Conservation (phyloP, 2,888 invertebrate genomes). For the Thysanoteuthis rhombus region DNA sequence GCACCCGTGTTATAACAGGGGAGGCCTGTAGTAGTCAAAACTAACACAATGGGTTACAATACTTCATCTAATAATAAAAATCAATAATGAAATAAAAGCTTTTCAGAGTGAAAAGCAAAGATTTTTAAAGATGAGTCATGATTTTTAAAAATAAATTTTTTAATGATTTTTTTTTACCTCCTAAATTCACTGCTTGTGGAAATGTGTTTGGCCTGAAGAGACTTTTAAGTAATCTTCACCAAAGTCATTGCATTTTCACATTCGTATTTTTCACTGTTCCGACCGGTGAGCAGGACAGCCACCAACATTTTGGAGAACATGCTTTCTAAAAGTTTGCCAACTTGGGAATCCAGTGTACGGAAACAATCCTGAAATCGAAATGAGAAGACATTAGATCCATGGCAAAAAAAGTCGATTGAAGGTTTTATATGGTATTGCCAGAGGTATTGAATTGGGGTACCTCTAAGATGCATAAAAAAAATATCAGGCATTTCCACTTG, state of each 20-base stretch:
- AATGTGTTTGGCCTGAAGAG: neutral
- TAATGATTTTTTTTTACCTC: neutral
- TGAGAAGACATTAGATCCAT: too few relatives aligned
- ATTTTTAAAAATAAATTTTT: neutral
- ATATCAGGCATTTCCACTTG: too few relatives aligned
- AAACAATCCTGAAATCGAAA: slow-evolving; percentile 45
- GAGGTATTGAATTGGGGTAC: too few relatives aligned
- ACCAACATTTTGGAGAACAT: slow-evolving; percentile 43
- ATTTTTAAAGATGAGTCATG: neutral
- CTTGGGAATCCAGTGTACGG: slow-evolving; percentile 45
- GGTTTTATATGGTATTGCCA: too few relatives aligned
- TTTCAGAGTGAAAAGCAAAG: neutral
- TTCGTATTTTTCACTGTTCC: slow-evolving; percentile 35
- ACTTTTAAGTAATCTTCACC: slow-evolving; percentile 36
- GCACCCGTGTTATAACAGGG: too few relatives aligned
- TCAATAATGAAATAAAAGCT: neutral
- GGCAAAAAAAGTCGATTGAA: too few relatives aligned
- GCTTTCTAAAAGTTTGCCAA: slow-evolving; percentile 46
- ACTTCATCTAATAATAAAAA: too few relatives aligned
- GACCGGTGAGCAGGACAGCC: slow-evolving; percentile 48
- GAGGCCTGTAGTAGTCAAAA: too few relatives aligned
- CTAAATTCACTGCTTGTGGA: neutral
- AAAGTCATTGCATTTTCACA: slow-evolving; percentile 37
- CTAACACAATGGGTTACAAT: too few relatives aligned
- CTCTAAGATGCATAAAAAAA: too few relatives aligned